A percentile compares a stretch with the other conserved stretches of the same genome.
phyloP scores from a whole-genome alignment of 2,888 invertebrate genomes.

The Harpalus rufipes region DNA sequence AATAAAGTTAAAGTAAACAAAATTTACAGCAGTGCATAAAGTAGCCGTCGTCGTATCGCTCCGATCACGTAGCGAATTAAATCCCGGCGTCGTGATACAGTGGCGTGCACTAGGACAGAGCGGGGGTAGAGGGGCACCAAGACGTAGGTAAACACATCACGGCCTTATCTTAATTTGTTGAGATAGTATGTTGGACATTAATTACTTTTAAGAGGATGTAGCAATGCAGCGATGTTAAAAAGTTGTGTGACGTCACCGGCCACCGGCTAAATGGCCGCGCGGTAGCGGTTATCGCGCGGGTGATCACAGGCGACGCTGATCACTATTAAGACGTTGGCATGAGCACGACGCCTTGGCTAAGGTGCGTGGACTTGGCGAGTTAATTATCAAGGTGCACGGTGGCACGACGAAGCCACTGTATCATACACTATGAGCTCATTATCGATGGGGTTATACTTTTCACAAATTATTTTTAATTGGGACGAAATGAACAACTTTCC shows the following conservation, averaged over 20 bases:
- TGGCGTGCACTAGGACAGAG: conserved; percentile 12
- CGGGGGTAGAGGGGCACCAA: conserved; percentile 27
- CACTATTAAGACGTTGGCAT: conserved; percentile 61
- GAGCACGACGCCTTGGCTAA: conserved; percentile 50
- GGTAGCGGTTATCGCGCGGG: conserved; percentile 39
- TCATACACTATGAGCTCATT: conserved; percentile 4
- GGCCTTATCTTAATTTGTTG: conserved; percentile 73
- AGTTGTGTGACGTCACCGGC: conserved; percentile 46
- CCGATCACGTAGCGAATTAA: conserved; percentile 65
- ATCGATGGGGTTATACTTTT: background rate
- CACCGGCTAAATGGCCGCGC: conserved; percentile 55
- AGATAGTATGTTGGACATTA: conserved; percentile 73
- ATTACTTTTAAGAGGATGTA: conserved; percentile 71
- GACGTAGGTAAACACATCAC: conserved; percentile 70
- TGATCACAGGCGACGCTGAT: conserved; percentile 56
- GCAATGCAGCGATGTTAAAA: conserved; percentile 45
- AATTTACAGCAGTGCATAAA: conserved; percentile 60
- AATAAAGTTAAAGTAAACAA: conserved; percentile 61
- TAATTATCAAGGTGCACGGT: conserved; percentile 19
- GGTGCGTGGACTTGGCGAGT: conserved; percentile 34
- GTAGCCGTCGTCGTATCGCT: conserved; percentile 55
- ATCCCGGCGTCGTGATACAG: conserved; percentile 62
- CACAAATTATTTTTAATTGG: conserved; percentile 7
- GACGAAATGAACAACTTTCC: conserved; percentile 1
- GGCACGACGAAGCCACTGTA: conserved; percentile 44